A percentile compares a stretch with the other conserved stretches of the same genome.
phyloP scores from a whole-genome alignment of 1,140 invertebrate genomes.

The Probaryconus sp. region DNA sequence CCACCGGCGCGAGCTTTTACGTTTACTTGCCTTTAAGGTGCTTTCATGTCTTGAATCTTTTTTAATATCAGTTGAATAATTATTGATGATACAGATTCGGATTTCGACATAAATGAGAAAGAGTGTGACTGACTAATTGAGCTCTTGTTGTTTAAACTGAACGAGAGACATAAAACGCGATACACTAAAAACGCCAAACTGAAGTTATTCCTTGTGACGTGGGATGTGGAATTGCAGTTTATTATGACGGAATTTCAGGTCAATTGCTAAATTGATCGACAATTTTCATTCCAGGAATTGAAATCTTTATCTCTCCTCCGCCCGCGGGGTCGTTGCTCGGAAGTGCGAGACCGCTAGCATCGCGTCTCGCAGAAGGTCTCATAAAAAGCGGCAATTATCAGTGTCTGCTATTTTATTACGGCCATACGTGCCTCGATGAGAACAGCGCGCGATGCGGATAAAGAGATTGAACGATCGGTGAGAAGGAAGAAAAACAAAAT shows the following conservation, averaged over 20 bases:
- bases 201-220: conserved; percentile 49
- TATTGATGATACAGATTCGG: too few species aligned
- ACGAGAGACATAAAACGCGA: conserved; percentile 37
- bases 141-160: too few species aligned
- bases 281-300: conserved; percentile 76
- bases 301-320: conserved; percentile 72
- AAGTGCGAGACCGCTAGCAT: conserved; percentile 57
- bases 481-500: conserved; percentile 50
- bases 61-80: too few species aligned
- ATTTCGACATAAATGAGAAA: too few species aligned
- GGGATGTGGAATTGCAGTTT: conserved; percentile 69
- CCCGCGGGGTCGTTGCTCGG: conserved; percentile 61
- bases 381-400: conserved; percentile 75
- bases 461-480: conserved; percentile 59
- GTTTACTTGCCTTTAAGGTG: too few species aligned
- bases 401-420: conserved; percentile 70
- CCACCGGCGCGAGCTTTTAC: too few species aligned
- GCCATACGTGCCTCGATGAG: conserved; percentile 56
- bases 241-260: conserved; percentile 74
- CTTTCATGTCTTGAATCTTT: too few species aligned
- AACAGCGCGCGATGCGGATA: conserved; percentile 51
- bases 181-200: conserved; percentile 64
- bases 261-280: conserved; percentile 76
- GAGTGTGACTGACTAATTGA: too few species aligned
- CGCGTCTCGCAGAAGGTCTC: conserved; percentile 60